phyloP scores from a whole-genome alignment of 2,797 vertebrate genomes.

The Amblyopsis hoosieri region DNA sequence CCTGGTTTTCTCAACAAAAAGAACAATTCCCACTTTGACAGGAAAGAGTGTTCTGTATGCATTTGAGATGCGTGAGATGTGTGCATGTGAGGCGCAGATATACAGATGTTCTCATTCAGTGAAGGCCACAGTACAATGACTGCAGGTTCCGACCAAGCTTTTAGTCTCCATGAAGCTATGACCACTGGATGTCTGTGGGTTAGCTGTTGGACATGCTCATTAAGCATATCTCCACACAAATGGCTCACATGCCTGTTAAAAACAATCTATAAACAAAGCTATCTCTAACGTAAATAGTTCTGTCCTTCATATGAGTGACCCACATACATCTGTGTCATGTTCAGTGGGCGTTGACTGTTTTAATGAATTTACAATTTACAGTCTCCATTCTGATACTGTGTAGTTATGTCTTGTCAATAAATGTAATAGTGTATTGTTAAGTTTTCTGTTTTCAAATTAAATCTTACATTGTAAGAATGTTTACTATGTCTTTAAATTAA shows the following conservation, averaged over 20 bases:
- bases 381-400: not conserved
- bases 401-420: too few relatives aligned
- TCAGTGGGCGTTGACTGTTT: not conserved
- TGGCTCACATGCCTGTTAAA: slow-evolving; percentile 23
- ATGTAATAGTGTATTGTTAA: too few relatives aligned
- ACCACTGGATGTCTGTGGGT: not conserved
- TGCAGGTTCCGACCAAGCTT: not conserved
- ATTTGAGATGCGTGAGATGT: not conserved
- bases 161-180: slow-evolving; percentile 5
- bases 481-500: not conserved
- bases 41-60: not conserved
- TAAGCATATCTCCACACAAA: slow-evolving; percentile 30
- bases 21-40: too few relatives aligned
- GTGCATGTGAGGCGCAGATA: not conserved
- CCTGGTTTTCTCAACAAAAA: slow-evolving; percentile 10
- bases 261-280: slow-evolving; percentile 26
- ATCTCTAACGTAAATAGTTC: slow-evolving; percentile 31
- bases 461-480: not conserved
- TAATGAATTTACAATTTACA: slow-evolving; percentile 20
- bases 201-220: not conserved
- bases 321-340: slow-evolving; percentile 4
- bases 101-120: not conserved
- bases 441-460: too few relatives aligned
- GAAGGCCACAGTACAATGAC: not conserved
- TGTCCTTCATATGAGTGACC: slow-evolving; percentile 30